Percentiles rank a stretch among this genome's conserved stretches.
phyloP scores from a whole-genome alignment of 2,113 vertebrate genomes.

The Equus quagga region DNA sequence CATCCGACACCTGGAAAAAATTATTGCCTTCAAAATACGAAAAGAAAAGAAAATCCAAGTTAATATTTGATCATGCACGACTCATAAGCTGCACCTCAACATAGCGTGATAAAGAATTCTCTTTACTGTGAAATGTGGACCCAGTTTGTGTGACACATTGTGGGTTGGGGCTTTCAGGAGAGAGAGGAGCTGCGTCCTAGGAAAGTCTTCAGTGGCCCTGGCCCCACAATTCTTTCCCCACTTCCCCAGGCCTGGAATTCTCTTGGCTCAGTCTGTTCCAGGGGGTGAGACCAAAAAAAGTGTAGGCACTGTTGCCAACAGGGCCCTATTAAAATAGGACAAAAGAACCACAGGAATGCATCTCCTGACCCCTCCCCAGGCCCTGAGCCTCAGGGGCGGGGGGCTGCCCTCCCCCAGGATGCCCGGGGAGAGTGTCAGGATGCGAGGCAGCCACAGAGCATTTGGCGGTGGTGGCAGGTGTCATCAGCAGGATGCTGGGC shows the following conservation, averaged over 20 bases:
- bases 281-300: neutral
- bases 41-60: neutral
- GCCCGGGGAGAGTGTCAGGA: neutral
- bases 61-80: neutral
- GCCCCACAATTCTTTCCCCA: neutral
- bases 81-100: neutral
- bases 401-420: neutral
- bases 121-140: neutral
- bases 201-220: neutral
- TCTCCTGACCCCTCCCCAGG: neutral
- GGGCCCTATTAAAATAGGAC: neutral
- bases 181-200: neutral
- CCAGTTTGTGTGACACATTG: neutral
- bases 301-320: neutral
- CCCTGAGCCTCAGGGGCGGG: neutral
- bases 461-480: constrained; percentile 26
- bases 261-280: neutral
- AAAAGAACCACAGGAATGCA: neutral
- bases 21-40: neutral
- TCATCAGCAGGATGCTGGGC: constrained; percentile 10
- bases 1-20: neutral
- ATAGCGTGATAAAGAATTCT: neutral
- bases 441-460: neutral
- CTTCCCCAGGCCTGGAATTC: neutral
- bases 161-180: neutral